These are phyloP conservation scores for Ceratina japonica DNA, from an alignment of 1,140 invertebrate species.

Conservation along the genomic window DNA sequence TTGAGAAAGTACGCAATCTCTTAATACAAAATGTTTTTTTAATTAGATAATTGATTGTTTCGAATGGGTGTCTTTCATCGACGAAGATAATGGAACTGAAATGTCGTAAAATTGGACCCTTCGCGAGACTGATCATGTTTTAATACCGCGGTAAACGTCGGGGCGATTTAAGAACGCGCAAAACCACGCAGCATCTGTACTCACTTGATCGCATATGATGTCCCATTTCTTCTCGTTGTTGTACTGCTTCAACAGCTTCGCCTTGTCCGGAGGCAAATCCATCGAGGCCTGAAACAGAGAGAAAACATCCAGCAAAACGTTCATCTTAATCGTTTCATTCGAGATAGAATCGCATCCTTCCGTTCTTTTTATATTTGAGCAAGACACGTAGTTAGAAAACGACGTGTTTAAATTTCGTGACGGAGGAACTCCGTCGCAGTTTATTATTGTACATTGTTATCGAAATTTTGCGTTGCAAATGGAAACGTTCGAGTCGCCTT, in stretches of 20 bases:
- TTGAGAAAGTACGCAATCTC: too few species aligned
- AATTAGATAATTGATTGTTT: too few species aligned
- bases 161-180: not conserved
- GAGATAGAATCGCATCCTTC: not conserved
- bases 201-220: constrained; percentile 98
- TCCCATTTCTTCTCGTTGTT: constrained; percentile 99
- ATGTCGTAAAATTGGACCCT: too few species aligned
- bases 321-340: too few species aligned
- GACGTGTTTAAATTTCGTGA: not conserved
- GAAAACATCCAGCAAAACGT: constrained; percentile 9
- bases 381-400: too few species aligned
- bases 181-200: constrained; percentile 45
- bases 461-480: constrained; percentile 4
- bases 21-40: too few species aligned
- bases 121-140: too few species aligned
- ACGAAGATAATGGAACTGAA: too few species aligned
- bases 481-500: not conserved
- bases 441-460: not conserved
- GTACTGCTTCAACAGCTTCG: constrained; percentile 97
- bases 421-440: not conserved
- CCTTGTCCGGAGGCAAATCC: constrained; percentile 99
- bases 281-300: constrained; percentile 90
- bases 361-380: not conserved
- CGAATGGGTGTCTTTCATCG: too few species aligned
- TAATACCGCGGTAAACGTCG: too few species aligned